Percentiles rank a stretch among this genome's conserved stretches.
Conservation (phyloP, 37 sponge, comb jelly and placozoan species). For the Chondrosia reniformis region DNA sequence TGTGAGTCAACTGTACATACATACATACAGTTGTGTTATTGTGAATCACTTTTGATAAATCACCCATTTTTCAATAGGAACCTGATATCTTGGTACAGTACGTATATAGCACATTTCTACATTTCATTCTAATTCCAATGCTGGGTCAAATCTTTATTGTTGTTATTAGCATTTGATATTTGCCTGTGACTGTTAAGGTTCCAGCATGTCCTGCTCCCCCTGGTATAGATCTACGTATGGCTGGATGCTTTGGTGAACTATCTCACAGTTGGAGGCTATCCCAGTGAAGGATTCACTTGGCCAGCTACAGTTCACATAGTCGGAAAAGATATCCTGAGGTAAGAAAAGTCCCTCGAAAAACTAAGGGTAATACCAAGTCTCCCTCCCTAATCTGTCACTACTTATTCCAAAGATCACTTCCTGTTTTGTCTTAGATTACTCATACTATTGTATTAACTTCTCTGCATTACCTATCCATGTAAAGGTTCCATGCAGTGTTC, state of each 20-base stretch:
- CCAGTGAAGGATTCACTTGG: slow-evolving; percentile 45
- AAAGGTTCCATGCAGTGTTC: slow-evolving; percentile 75
- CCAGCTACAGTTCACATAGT: slow-evolving; percentile 77
- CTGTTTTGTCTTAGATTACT: too few relatives aligned
- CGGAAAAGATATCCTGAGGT: slow-evolving; percentile 56
- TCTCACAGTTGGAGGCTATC: slow-evolving; percentile 80
- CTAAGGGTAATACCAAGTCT: too few relatives aligned
- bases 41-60: too few relatives aligned
- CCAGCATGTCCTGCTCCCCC: not conserved
- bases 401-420: too few relatives aligned
- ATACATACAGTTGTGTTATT: not conserved
- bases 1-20: slow-evolving; percentile 27
- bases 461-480: too few relatives aligned
- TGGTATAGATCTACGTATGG: slow-evolving; percentile 80
- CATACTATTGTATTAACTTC: not conserved
- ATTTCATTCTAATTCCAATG: not conserved
- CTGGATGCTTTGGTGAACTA: slow-evolving; percentile 89
- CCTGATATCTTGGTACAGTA: not conserved
- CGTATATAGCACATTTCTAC: not conserved
- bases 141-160: not conserved
- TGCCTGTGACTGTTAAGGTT: not conserved
- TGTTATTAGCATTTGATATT: not conserved
- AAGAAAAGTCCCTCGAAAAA: too few relatives aligned
- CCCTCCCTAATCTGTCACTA: too few relatives aligned
- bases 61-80: too few relatives aligned